Evolutionary conservation across 2,113 vertebrate genomes (phyloP).

Genomic region (Corydoras sp.): DNA sequence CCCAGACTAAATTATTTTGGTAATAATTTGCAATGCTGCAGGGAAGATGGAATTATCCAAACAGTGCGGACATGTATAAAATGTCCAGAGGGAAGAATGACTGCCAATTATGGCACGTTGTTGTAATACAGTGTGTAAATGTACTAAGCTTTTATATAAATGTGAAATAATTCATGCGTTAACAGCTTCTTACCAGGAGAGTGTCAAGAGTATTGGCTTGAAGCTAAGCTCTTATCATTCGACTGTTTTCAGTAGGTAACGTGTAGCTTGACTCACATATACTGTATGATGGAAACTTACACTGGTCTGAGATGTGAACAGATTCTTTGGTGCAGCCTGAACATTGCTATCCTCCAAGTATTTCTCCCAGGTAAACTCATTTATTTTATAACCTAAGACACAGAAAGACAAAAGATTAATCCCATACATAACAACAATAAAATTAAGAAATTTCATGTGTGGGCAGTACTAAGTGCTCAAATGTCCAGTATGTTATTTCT

Average conservation of each 20-base stretch:
- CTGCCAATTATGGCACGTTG: neutral
- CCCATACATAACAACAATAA: neutral
- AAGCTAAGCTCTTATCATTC: neutral
- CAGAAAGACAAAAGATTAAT: neutral
- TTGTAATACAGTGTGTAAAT: too few species aligned
- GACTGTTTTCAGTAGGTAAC: neutral
- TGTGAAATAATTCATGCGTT: too few species aligned
- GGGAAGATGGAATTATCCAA: neutral
- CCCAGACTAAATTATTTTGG: neutral
- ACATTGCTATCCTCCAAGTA: conserved; percentile 58
- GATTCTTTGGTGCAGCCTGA: conserved; percentile 52
- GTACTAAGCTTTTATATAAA: too few species aligned
- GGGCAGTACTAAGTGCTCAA: too few species aligned
- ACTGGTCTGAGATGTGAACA: conserved; percentile 54
- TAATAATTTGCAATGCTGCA: neutral
- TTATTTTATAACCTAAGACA: conserved; percentile 56
- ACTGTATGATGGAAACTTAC: conserved; percentile 40
- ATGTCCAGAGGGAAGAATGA: neutral
- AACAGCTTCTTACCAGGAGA: too few species aligned
- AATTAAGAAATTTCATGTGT: neutral
- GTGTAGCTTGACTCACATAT: neutral
- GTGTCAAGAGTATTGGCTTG: too few species aligned
- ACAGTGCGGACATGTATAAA: neutral
- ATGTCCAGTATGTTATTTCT: too few species aligned
- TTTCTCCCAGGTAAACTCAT: conserved; percentile 61